Percentiles rank a stretch among this genome's conserved stretches.
Evolutionary conservation across 2,113 vertebrate species (phyloP).

Genomic region (Nycticryphes semicollaris): DNA sequence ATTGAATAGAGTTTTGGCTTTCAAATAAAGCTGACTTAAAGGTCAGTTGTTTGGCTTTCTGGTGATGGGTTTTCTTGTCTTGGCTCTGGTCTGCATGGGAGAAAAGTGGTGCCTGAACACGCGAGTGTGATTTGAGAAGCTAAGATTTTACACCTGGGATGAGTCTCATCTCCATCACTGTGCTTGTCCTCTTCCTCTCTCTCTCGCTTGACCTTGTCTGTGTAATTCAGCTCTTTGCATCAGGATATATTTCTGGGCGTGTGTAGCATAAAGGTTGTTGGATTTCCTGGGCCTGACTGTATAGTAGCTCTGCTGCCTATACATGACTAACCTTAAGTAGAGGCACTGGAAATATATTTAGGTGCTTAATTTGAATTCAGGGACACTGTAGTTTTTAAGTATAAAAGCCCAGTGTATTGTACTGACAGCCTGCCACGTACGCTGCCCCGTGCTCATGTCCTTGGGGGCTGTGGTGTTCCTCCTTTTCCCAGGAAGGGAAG

Average conservation of each 20-base stretch:
- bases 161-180: background rate
- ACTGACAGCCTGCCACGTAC: rapidly evolving
- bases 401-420: background rate
- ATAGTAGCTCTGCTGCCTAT: background rate
- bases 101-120: background rate
- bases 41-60: background rate
- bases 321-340: background rate
- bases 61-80: rapidly evolving
- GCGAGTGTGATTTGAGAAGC: background rate
- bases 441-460: background rate
- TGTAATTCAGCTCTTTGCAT: background rate
- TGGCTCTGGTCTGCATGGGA: background rate
- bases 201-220: background rate
- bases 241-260: background rate
- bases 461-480: background rate
- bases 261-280: background rate
- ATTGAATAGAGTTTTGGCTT: background rate
- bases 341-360: background rate
- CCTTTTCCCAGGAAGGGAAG: background rate
- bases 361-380: background rate
- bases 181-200: background rate
- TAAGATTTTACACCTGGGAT: background rate
- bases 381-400: background rate
- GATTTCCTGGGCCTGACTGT: background rate
- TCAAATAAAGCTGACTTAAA: background rate